A percentile compares a stretch with the other conserved stretches of the same genome.
phyloP scores from a whole-genome alignment of 2,888 invertebrate species.

The Emmelina monodactyla region DNA sequence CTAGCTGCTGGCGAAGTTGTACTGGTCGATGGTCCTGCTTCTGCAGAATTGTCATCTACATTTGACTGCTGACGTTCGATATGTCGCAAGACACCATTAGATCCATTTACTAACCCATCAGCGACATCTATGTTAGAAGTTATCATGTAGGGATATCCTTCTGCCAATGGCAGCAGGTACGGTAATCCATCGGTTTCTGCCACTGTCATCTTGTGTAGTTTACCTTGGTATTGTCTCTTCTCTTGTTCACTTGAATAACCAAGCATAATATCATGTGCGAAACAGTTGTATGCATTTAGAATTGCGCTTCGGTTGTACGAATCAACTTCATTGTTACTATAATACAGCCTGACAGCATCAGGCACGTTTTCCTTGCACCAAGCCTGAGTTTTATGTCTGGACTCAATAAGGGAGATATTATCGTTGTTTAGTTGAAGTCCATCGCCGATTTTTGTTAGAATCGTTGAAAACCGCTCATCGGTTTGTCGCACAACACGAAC shows the following conservation, averaged over 20 bases:
- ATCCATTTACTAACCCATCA: slow-evolving; percentile 16
- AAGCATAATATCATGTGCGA: slow-evolving; percentile 17
- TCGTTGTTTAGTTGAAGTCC: too few species aligned
- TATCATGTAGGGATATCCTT: slow-evolving; percentile 18
- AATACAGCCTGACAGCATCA: slow-evolving; percentile 20
- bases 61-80: slow-evolving; percentile 14
- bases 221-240: slow-evolving; percentile 10
- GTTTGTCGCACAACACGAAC: too few species aligned
- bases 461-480: too few species aligned
- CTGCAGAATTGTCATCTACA: slow-evolving; percentile 12
- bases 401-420: too few species aligned
- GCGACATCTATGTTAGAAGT: slow-evolving; percentile 17
- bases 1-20: too few species aligned
- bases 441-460: too few species aligned
- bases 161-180: slow-evolving; percentile 16
- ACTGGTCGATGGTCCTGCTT: too few species aligned
- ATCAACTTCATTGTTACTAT: slow-evolving; percentile 21
- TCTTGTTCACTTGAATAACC: slow-evolving; percentile 13
- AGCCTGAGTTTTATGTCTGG: too few species aligned
- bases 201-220: slow-evolving; percentile 18
- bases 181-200: slow-evolving; percentile 17
- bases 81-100: too few species aligned
- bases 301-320: slow-evolving; percentile 20
- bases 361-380: too few species aligned
- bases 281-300: slow-evolving; percentile 16